Percentiles rank a stretch among this genome's conserved stretches.
phyloP scores from a whole-genome alignment of 2,113 vertebrate genomes.

The Machaerirhynchus nigripectus region DNA sequence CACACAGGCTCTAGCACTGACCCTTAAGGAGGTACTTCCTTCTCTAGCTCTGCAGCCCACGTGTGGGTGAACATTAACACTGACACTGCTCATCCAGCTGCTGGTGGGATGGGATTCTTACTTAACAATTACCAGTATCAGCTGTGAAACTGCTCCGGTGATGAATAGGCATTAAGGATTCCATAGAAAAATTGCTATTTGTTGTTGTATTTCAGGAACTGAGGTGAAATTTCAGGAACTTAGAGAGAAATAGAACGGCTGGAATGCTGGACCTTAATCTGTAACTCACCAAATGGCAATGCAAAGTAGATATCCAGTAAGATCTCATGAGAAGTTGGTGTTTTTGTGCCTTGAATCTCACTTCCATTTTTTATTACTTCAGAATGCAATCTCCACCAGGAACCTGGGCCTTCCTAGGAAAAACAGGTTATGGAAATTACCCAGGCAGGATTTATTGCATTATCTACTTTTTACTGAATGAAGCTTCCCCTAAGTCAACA shows the following conservation, averaged over 20 bases:
- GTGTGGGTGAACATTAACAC: not conserved
- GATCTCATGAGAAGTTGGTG: slow-evolving; percentile 57
- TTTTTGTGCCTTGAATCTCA: slow-evolving; percentile 63
- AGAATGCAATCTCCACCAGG: slow-evolving; percentile 67
- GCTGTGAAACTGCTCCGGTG: not conserved
- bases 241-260: not conserved
- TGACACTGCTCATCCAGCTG: not conserved
- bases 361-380: slow-evolving; percentile 48
- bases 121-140: not conserved
- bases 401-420: slow-evolving; percentile 65
- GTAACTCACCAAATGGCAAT: slow-evolving; percentile 56
- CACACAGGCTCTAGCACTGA: not conserved
- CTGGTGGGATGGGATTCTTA: not conserved
- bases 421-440: not conserved
- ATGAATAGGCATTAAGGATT: not conserved
- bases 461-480: not conserved
- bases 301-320: slow-evolving; percentile 67
- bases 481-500: not conserved
- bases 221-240: not conserved
- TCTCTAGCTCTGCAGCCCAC: not conserved
- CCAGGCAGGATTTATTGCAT: not conserved
- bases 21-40: not conserved
- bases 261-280: not conserved
- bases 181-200: not conserved
- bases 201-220: not conserved